Percentiles rank a stretch among this genome's conserved stretches.
These are phyloP conservation scores for Macrotis lagotis DNA, from an alignment of 2,113 vertebrate genomes.

Conservation along the genomic window DNA sequence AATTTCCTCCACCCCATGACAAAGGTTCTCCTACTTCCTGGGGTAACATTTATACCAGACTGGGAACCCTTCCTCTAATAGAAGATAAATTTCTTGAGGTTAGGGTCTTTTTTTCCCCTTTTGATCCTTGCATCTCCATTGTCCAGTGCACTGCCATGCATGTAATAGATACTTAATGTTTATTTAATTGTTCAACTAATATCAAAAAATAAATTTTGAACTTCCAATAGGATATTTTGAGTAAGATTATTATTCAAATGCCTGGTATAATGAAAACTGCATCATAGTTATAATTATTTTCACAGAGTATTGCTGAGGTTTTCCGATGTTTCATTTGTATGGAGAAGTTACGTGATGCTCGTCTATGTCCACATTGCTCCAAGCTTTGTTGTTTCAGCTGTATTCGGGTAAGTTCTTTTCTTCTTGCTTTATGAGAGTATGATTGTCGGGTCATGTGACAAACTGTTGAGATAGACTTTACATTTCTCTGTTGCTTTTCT, in stretches of 20 bases:
- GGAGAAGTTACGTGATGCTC: constrained; percentile 98
- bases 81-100: neutral
- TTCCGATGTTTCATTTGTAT: constrained; percentile 99
- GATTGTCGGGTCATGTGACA: neutral
- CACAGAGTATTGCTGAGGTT: constrained; percentile 97
- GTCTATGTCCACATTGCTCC: constrained; percentile 98
- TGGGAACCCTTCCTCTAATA: neutral
- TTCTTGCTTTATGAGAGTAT: neutral
- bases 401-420: constrained; percentile 90
- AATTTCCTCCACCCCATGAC: neutral
- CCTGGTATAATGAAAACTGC: neutral
- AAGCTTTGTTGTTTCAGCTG: constrained; percentile 99
- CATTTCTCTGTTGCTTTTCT: constrained; percentile 4
- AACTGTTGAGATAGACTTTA: constrained; percentile 34
- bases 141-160: neutral
- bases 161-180: neutral
- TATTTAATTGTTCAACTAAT: neutral
- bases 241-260: constrained; percentile 17
- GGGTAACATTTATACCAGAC: neutral
- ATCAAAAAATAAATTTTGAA: constrained; percentile 28
- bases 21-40: neutral
- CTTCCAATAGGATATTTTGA: constrained; percentile 30
- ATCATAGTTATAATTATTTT: constrained; percentile 42
- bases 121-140: neutral
- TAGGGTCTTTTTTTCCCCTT: neutral